These are phyloP conservation scores for Labeo calbasu DNA, from an alignment of 2,797 vertebrate genomes.

Conservation along the genomic window DNA sequence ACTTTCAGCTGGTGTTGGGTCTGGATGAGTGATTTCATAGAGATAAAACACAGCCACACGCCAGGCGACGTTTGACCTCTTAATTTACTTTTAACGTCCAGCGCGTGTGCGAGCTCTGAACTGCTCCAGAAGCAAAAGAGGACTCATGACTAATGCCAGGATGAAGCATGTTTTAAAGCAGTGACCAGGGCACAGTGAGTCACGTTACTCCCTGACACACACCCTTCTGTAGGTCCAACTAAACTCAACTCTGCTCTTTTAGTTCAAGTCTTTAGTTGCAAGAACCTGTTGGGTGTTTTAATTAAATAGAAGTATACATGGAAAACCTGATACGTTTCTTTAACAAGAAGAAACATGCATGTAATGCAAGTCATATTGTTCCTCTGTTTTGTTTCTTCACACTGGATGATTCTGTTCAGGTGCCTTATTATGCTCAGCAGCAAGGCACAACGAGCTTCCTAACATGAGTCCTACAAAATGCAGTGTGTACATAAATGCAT, in stretches of 20 bases:
- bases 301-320: neutral
- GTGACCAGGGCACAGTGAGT: neutral
- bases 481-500: neutral
- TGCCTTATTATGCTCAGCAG: neutral
- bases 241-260: neutral
- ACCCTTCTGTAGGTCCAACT: neutral
- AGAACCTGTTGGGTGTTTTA: neutral
- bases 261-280: neutral
- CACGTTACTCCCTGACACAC: neutral
- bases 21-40: slow-evolving; percentile 28
- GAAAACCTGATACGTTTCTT: slow-evolving; percentile 6
- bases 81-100: slow-evolving; percentile 23
- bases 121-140: slow-evolving; percentile 11
- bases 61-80: slow-evolving; percentile 31
- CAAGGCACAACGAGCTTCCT: neutral
- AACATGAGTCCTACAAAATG: neutral
- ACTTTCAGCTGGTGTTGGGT: slow-evolving; percentile 16
- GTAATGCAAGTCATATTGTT: neutral
- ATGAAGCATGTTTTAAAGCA: slow-evolving; percentile 4
- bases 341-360: neutral
- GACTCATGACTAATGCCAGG: neutral
- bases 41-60: slow-evolving; percentile 39
- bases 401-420: neutral
- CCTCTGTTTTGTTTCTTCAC: neutral
- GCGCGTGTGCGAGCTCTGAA: neutral